Evolutionary conservation across 2,888 invertebrate species (phyloP), one percentile per base, ranked within the genome.

Genomic region (Vandiemenella viatica): DNA sequence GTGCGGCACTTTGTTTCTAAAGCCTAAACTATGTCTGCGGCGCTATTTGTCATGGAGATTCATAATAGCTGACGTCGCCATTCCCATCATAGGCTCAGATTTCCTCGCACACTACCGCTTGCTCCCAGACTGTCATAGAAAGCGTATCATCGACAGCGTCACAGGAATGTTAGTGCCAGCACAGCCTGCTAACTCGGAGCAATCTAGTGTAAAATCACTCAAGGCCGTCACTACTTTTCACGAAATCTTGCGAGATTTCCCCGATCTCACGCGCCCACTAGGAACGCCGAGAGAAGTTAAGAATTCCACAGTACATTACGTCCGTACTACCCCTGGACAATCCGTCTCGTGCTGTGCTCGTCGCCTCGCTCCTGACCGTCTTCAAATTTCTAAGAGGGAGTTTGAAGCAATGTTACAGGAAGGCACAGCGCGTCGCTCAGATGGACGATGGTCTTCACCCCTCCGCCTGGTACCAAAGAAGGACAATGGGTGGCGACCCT

Each of bases 401-500:
- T 63, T 63, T 48, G 49, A 58, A 6, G 16, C 16, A 5, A 59
- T 62, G 59, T 18, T 61, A 6, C 46, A 59, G 37, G 17, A 53
- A 16, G 61, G 62, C n/a, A 57, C 58, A 6, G 49, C 56, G 53
- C n/a, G 58, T 5, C 60, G 57, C 5, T 61, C 61, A 1, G 50
- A 51, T 8, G 60, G 60, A 38, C 55, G 58, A n/a, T 65, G 63
- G 62, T 55, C 63, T 50, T 59, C 45, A 19, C 60, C 59, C 8
- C 55, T 60, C 1, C 61, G 61, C 44, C 50, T 62, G 53, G 59
- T 57, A 2, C 55, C 53, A 17, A 61, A 63, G 41, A 44, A 52
- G 43, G 42, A 49, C 13, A 56, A 55, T 13, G 44, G 43, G 15
- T 65, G 60, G 61, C 43, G 62, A 53, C 60, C 57, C 57, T 68